Conservation (phyloP, 2,797 vertebrate genomes). For the Pseudotriccus pelzelni region DNA sequence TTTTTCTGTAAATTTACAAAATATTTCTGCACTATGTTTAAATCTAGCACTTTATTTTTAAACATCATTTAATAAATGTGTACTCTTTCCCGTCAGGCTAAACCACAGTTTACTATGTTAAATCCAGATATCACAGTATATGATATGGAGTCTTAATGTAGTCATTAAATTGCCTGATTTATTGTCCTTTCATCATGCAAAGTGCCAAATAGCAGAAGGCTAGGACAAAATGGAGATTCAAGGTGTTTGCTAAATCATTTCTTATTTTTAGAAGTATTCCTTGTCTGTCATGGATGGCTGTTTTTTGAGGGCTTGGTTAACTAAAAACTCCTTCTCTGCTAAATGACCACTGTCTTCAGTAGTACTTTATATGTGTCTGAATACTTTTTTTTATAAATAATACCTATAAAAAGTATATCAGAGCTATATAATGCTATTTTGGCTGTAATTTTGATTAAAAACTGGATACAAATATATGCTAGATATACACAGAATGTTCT, state of each 20-base stretch:
- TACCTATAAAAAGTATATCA: background rate
- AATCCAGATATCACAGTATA: background rate
- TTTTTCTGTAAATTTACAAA: background rate
- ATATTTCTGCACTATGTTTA: background rate
- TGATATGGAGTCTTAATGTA: background rate
- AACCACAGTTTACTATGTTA: background rate
- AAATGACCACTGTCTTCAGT: constrained; percentile 59
- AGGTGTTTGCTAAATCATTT: constrained; percentile 59
- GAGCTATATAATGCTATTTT: background rate
- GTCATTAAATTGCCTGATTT: constrained; percentile 25
- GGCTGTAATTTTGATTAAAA: background rate
- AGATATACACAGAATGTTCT: background rate
- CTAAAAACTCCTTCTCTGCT: background rate
- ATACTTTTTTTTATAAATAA: background rate
- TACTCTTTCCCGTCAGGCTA: background rate
- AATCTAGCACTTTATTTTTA: background rate
- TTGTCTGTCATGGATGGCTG: constrained; percentile 44
- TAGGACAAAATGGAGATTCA: constrained; percentile 66
- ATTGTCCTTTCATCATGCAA: constrained; percentile 53
- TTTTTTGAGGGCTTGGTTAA: constrained; percentile 20
- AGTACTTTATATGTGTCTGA: constrained; percentile 22
- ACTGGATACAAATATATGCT: background rate
- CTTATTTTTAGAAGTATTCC: constrained; percentile 9
- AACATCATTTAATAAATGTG: background rate
- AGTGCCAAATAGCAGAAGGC: constrained; percentile 52